Evolutionary conservation across 2,113 vertebrate genomes (phyloP).

Genomic region (Empidonax alnorum): DNA sequence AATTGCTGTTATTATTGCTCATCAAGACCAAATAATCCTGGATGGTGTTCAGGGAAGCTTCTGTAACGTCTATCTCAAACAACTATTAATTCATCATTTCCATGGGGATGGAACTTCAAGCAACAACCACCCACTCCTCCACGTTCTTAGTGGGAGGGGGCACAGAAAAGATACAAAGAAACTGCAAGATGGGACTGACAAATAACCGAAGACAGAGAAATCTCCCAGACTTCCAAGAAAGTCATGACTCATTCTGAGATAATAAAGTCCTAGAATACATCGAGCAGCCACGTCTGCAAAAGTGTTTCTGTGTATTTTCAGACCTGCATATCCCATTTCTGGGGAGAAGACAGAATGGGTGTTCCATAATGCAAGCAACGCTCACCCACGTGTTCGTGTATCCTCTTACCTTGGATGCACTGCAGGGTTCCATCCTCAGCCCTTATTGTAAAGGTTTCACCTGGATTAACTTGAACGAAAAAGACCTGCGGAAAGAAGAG

Average conservation of each 20-base stretch:
- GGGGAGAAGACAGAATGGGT: background rate
- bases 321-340: fast-evolving
- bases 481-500: constrained; percentile 86
- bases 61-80: background rate
- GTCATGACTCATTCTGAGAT: background rate
- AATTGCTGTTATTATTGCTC: constrained; percentile 50
- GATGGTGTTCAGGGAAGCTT: constrained; percentile 16
- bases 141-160: background rate
- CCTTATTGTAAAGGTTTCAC: constrained; percentile 96
- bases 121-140: background rate
- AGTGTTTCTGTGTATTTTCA: background rate
- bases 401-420: constrained; percentile 93
- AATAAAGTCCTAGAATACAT: background rate
- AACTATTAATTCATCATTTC: constrained; percentile 47
- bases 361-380: background rate
- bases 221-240: background rate
- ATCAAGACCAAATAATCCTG: constrained; percentile 34
- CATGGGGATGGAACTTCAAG: constrained; percentile 6
- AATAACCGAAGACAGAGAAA: background rate
- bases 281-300: background rate
- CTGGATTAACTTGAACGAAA: constrained; percentile 97
- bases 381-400: fast-evolving
- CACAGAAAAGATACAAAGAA: background rate
- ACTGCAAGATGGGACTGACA: background rate
- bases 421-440: constrained; percentile 95